Evolutionary conservation across 1,140 invertebrate species (phyloP), one percentile per base, ranked within the genome.

Genomic region (Pogonomyrmex barbatus): DNA sequence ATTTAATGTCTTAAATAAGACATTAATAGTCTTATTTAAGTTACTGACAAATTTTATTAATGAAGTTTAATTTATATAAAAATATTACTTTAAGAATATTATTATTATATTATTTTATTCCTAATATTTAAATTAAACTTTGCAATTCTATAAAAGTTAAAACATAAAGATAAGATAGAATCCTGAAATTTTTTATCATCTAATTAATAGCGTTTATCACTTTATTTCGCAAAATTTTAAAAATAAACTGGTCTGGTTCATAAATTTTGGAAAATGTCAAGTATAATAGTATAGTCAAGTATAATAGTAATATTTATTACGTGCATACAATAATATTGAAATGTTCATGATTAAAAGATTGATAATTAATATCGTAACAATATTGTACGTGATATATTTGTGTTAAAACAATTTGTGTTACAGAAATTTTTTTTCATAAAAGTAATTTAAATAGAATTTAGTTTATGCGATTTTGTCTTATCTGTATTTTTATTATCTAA

Each of bases 1-100:
- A n/a, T n/a, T n/a, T n/a, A n/a, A n/a, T n/a, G n/a, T n/a, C n/a
- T n/a, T n/a, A n/a, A n/a, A n/a, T n/a, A n/a, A n/a, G n/a, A n/a
- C n/a, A n/a, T n/a, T n/a, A n/a, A n/a, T n/a, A n/a, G 24, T 24
- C 24, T 24, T 24, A 24, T 1, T 65, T 3, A 47, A 17, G 1
- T 70, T 52, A 70, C 33, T 70, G 3, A 70, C 33, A 2, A 65
- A n/a, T 70, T 54, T 70, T 70, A 70, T 4, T 70, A 50, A 50
- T 70, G 12, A 52, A 52, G 36, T 14, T 70, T 70, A 14, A 70
- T 14, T 70, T 2, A 9, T n/a, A 65, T 17, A 54, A 54, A 54
- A 67, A 67, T 24, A 42, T 65, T 65, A 24, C 8, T 67, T 42
- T 24, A 24, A 24, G 12, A 67, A 45, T 24, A 24, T 67, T 67